Conservation (phyloP, 2,113 vertebrate species). For the Numida meleagris region DNA sequence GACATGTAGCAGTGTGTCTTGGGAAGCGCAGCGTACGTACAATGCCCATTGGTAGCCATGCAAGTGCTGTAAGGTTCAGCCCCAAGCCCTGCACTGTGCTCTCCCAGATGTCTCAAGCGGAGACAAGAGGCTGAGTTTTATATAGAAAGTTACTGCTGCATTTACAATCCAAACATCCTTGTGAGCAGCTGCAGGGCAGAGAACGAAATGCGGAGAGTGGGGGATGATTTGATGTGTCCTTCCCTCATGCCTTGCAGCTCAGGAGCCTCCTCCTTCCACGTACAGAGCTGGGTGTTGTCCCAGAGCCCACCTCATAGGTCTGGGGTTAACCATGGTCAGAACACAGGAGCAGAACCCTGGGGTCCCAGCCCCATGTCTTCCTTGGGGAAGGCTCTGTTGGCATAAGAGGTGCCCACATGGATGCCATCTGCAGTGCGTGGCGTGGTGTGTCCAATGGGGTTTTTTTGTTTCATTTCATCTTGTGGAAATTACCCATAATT, state of each 20-base stretch:
- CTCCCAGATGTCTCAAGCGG: conserved; percentile 6
- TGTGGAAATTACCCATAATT: conserved; percentile 69
- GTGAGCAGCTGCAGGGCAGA: conserved; percentile 52
- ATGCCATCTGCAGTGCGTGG: background rate
- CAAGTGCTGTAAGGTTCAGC: conserved; percentile 51
- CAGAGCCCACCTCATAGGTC: background rate
- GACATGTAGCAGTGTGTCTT: too few relatives aligned
- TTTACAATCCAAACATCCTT: conserved; percentile 67
- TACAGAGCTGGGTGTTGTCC: background rate
- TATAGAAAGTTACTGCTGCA: conserved; percentile 69
- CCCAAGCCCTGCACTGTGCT: conserved; percentile 39
- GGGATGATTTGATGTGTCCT: conserved; percentile 63
- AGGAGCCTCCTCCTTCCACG: background rate
- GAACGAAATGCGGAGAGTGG: background rate
- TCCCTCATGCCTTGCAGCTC: background rate
- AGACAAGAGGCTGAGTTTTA: conserved; percentile 63
- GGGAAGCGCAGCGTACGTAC: background rate
- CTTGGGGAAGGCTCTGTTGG: background rate
- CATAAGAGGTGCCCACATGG: background rate
- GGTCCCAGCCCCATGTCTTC: background rate
- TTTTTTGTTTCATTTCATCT: conserved; percentile 43
- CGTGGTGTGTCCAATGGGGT: background rate
- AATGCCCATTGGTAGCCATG: background rate
- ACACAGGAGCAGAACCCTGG: background rate
- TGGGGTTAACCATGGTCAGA: background rate